phyloP scores from a whole-genome alignment of 2,113 vertebrate genomes.

The Orientallactaga bullata region DNA sequence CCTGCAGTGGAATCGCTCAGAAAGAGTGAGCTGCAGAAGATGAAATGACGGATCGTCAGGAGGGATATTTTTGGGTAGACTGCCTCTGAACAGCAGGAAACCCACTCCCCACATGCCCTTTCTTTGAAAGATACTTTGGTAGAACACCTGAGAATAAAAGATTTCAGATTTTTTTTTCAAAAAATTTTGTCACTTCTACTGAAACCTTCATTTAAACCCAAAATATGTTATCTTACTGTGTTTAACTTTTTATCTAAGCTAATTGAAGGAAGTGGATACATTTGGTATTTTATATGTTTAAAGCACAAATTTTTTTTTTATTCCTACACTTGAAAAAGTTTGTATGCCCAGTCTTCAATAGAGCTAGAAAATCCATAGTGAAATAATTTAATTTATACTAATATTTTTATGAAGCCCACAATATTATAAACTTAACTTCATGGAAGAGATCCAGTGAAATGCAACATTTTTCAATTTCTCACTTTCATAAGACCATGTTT shows the following conservation, averaged over 20 bases:
- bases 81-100: slow-evolving; percentile 14
- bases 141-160: slow-evolving; percentile 46
- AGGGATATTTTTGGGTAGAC: slow-evolving; percentile 15
- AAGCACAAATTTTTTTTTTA: slow-evolving; percentile 17
- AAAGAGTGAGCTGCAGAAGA: neutral
- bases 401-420: neutral
- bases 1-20: slow-evolving; percentile 17
- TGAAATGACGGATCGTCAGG: slow-evolving; percentile 32
- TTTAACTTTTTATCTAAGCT: slow-evolving; percentile 41
- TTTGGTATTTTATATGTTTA: neutral
- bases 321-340: neutral
- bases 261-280: neutral
- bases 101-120: neutral
- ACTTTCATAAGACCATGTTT: too few species aligned
- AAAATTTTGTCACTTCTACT: neutral
- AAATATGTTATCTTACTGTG: neutral
- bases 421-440: neutral
- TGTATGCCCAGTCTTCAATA: neutral
- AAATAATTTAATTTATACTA: neutral
- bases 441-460: neutral
- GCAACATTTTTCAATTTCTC: too few species aligned
- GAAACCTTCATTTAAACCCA: slow-evolving; percentile 46
- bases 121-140: slow-evolving; percentile 46
- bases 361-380: neutral
- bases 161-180: neutral